phyloP scores from a whole-genome alignment of 2,888 invertebrate species.

The Rhagophthalmus giganteus region DNA sequence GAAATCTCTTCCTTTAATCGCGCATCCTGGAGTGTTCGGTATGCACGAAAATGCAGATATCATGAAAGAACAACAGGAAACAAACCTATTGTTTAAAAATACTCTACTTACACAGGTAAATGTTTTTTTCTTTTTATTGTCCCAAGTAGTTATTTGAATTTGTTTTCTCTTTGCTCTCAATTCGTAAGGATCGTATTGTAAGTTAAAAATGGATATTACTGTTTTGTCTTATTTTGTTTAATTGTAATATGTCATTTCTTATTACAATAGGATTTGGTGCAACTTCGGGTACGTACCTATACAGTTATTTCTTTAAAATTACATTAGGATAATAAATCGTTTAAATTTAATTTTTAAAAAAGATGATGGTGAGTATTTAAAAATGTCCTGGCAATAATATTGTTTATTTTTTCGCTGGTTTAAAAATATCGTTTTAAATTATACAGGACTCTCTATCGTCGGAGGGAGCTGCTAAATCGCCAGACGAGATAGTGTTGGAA shows the following conservation, averaged over 20 bases:
- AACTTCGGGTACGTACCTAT: slow-evolving; percentile 46
- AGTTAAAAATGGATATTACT: neutral
- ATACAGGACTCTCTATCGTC: slow-evolving; percentile 65
- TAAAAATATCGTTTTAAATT: neutral
- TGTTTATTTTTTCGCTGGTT: no score
- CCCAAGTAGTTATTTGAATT: no score
- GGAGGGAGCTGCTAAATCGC: slow-evolving; percentile 66
- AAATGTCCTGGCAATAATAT: no score
- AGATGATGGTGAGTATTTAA: no score
- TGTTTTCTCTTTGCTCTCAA: no score
- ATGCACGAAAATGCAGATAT: slow-evolving; percentile 93
- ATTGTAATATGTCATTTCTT: neutral
- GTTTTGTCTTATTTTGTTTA: neutral
- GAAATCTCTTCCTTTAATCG: slow-evolving; percentile 71
- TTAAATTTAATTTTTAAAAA: no score
- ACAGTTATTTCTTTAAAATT: slow-evolving; percentile 7
- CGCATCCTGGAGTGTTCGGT: slow-evolving; percentile 86
- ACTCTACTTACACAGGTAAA: slow-evolving; percentile 77
- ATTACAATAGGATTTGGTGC: slow-evolving; percentile 60
- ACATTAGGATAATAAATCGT: no score
- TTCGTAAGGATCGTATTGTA: no score
- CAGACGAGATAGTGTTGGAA: slow-evolving; percentile 78
- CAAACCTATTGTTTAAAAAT: slow-evolving; percentile 72
- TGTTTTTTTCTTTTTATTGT: no score
- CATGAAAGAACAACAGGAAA: slow-evolving; percentile 88